Conservation (phyloP, 2,797 vertebrate genomes). For the Coregonus sp. region DNA sequence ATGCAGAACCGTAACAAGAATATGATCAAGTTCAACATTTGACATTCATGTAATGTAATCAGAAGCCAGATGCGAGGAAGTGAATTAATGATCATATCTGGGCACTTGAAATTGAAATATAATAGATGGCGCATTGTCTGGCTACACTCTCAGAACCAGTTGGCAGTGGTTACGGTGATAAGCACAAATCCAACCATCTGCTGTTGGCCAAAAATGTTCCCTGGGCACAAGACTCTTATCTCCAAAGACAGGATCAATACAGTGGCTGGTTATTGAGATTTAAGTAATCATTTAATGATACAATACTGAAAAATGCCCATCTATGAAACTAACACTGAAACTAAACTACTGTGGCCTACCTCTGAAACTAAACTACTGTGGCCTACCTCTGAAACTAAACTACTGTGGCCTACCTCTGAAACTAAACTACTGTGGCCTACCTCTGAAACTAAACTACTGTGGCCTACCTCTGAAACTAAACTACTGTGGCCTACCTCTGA, state of each 20-base stretch:
- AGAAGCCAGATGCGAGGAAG: neutral
- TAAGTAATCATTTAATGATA: neutral
- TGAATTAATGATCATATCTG: too few relatives aligned
- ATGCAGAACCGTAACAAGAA: neutral
- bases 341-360: too few relatives aligned
- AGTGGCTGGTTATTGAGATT: neutral
- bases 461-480: too few relatives aligned
- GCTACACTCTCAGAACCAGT: neutral
- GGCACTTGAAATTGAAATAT: neutral
- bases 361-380: too few relatives aligned
- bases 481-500: too few relatives aligned
- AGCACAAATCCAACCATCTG: neutral
- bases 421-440: too few relatives aligned
- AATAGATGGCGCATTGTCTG: neutral
- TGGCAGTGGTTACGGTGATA: neutral
- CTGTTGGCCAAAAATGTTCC: neutral
- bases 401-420: too few relatives aligned
- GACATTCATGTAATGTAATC: neutral
- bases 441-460: too few relatives aligned
- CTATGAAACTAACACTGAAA: too few relatives aligned
- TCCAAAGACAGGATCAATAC: neutral
- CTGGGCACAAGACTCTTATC: constrained; percentile 2
- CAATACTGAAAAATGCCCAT: neutral
- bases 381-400: too few relatives aligned
- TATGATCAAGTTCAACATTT: neutral